phyloP scores from a whole-genome alignment of 2,113 vertebrate genomes.

The Dicaeum eximium region DNA sequence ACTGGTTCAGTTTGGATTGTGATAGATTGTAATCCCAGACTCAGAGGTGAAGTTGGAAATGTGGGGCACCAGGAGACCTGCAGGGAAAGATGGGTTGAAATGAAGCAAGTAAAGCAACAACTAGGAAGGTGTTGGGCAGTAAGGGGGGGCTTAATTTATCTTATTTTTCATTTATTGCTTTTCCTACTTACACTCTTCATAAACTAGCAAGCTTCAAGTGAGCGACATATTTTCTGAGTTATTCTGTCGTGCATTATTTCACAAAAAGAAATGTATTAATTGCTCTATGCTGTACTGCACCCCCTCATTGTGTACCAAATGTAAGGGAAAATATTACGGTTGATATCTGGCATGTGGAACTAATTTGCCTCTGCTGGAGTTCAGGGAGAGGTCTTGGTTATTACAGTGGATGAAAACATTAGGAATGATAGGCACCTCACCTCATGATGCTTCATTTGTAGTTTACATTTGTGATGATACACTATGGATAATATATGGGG shows the following conservation, averaged over 20 bases:
- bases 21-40: neutral
- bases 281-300: neutral
- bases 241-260: neutral
- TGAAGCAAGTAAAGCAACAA: neutral
- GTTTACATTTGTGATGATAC: neutral
- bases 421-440: neutral
- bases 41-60: neutral
- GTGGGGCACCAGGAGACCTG: neutral
- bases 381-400: conserved; percentile 46
- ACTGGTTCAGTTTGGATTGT: neutral
- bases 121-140: neutral
- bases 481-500: neutral
- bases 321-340: neutral
- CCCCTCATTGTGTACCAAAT: neutral
- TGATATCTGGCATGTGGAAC: conserved; percentile 29
- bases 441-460: conserved; percentile 4
- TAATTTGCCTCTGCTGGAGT: conserved; percentile 24
- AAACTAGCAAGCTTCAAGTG: neutral
- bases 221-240: neutral
- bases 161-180: neutral
- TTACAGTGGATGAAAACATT: conserved; percentile 16
- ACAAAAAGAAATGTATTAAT: conserved; percentile 38
- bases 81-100: neutral
- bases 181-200: neutral
- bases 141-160: neutral